Evolutionary conservation across 2,113 vertebrate genomes (phyloP), one percentile per base, ranked within the genome.

Genomic region (Poeciliopsis retropinna): DNA sequence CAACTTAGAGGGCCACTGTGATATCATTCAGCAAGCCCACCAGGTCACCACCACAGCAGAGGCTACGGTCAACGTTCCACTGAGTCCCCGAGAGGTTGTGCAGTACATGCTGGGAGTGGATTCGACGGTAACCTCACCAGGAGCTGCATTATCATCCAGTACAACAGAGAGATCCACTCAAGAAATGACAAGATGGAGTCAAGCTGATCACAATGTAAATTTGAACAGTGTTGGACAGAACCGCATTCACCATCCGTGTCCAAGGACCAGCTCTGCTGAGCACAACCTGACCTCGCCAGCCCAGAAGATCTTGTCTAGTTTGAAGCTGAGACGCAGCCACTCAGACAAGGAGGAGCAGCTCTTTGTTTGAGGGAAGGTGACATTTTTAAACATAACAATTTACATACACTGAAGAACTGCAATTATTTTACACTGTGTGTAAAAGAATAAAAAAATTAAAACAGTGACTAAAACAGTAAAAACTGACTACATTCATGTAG

Each of bases 321-420:
- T 94, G 64, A 94, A 92, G 67, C 86, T 93, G 39, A 91, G 87
- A 64, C 87, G 91, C 44, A 88, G 90, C 60, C 81, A 90, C 67
- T 94, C 90, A 9, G 92, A 88, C 54, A 93, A 87, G 67, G 92
- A 90, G 3, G 91, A 94, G 78, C 90, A 93, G 78, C 88, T 94
- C n/a, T 95, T 94, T 87, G 94, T 95, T 64, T 94, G 73, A 94
- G 22, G 2, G 31, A 9, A 44, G 3, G 61, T 2, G 31, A 25
- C 83, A 31, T 25, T 51, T 69, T 0, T 25, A 32, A 65, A 66
- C 63, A 27, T 29, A 66, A 70, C 47, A 37, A 19, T 72, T 62
- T 13, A 44, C 41, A 61, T 9, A 39, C 30, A 57, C 27, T 61
- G 30, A 34, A 68, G 3, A 32, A 67, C 64, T 67, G 54, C 1